phyloP scores from a whole-genome alignment of 2,113 vertebrate species.

The Pipa parva region DNA sequence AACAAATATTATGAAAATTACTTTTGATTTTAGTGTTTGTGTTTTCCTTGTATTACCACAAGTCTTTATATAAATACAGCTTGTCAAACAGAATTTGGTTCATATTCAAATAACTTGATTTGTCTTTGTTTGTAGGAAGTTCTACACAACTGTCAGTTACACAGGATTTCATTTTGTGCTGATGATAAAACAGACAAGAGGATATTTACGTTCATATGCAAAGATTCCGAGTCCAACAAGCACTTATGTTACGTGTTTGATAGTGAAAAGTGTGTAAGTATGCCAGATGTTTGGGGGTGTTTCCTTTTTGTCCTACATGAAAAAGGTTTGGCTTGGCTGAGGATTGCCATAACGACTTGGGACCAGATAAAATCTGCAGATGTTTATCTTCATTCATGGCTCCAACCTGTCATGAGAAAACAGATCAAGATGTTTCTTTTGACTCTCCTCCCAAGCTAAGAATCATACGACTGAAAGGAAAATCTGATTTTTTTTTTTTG shows the following conservation, averaged over 20 bases:
- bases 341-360: conserved; percentile 25
- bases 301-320: not conserved
- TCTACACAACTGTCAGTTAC: conserved; percentile 92
- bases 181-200: conserved; percentile 98
- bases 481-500: conserved; percentile 2
- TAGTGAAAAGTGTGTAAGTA: conserved; percentile 98
- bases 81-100: not conserved
- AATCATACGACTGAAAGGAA: not conserved
- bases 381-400: conserved; percentile 33
- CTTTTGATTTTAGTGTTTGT: not conserved
- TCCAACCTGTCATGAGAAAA: conserved; percentile 32
- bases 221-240: conserved; percentile 95
- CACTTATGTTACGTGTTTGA: conserved; percentile 98
- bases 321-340: not conserved
- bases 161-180: conserved; percentile 97
- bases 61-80: not conserved
- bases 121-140: conserved; percentile 75
- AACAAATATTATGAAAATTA: no score
- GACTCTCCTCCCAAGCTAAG: conserved; percentile 41
- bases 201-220: conserved; percentile 99
- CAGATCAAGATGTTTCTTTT: conserved; percentile 7
- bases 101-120: not conserved
- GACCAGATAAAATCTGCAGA: conserved; percentile 36
- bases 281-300: conserved; percentile 38
- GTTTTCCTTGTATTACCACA: not conserved